phyloP scores from a whole-genome alignment of 1,140 invertebrate species.

The Mylabris phalerata region DNA sequence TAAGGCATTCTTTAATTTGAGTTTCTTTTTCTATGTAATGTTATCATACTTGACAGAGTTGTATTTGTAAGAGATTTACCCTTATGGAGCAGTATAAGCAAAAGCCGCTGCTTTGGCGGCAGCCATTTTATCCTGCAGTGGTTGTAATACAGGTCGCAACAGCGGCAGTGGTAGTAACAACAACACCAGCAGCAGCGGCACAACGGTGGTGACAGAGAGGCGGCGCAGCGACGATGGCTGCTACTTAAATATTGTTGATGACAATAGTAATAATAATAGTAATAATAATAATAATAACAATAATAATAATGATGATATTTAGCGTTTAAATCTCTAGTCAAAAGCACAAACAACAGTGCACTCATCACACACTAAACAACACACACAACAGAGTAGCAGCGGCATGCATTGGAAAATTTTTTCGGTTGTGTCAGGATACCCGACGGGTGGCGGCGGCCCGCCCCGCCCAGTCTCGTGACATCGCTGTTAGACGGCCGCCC shows the following conservation, averaged over 20 bases:
- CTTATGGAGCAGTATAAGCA: slow-evolving; percentile 20
- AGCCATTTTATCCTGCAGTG: slow-evolving; percentile 32
- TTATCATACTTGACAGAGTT: too few relatives aligned
- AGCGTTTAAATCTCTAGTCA: slow-evolving; percentile 20
- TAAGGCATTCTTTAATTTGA: too few relatives aligned
- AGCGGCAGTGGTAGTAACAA: not conserved
- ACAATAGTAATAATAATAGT: too few relatives aligned
- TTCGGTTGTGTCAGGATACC: slow-evolving; percentile 31
- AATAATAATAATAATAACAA: slow-evolving; percentile 1
- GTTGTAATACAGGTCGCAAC: slow-evolving; percentile 8
- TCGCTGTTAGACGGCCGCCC: slow-evolving; percentile 34
- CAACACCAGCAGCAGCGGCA: too few relatives aligned
- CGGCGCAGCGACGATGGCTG: too few relatives aligned
- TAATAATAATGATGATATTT: slow-evolving; percentile 12
- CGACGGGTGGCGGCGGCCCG: slow-evolving; percentile 32
- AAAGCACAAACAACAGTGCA: slow-evolving; percentile 19
- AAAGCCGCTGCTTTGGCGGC: slow-evolving; percentile 21
- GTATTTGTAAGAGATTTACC: slow-evolving; percentile 16
- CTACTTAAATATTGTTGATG: too few relatives aligned
- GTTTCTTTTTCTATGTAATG: too few relatives aligned
- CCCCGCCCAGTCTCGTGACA: slow-evolving; percentile 35
- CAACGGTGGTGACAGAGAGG: too few relatives aligned
- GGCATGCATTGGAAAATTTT: slow-evolving; percentile 17
- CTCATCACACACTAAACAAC: slow-evolving; percentile 17
- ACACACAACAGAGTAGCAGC: not conserved